Base-by-base conservation (phyloP, 1,140 invertebrate genomes). In the Orchestia grillus region DNA sequence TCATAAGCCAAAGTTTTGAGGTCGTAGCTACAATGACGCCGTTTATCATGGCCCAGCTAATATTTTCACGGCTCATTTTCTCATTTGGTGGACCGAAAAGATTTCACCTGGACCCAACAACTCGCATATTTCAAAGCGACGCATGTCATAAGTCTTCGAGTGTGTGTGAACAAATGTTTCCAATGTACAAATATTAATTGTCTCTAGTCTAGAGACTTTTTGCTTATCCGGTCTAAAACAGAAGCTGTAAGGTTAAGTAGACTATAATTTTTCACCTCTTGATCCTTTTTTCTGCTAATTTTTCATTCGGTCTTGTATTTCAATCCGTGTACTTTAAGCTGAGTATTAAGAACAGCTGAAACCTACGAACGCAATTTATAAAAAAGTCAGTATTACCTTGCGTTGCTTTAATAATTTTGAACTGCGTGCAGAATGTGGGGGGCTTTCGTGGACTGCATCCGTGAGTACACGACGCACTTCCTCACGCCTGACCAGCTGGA, bases 381-480 rank as follows among this genome's bases (percentile, higher is more conserved):
- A 36, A 77, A 23, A 15, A 77, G 3, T 77, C 28, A 1, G 28
- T 36, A 3, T 23, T 28, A 77, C 62, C 36, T 77, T 15, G 62
- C 1, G 15, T 77, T 15, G 11, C 62, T 23, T 36, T 36, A 23
- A 36, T 1, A 15, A 77, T 8, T 77, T 15, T 77, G 15, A 23
- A 23, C 1, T 77, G 28, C 28, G 62, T 36, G 62, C 57, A 96
- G 95, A n/a, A 87, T 57, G 45, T 96, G 95, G 95, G 47, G 45
- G 42, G 77, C 87, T 4, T 96, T 96, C n/a, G 95, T 96, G 87
- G 95, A 96, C 87, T 96, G 95, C 87, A 88, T 96, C 28, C 8
- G 95, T 15, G 90, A 96, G n/a, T 96, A 96, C 95, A 96, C 95
- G 44, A 96, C 57, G n/a, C 45, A 87, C 23, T 96, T 96, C 90